Evolutionary conservation across 35 echinoderm and acorn worm species (phyloP), one percentile per base, ranked within the genome.

Genomic region (Strongylocentrotus purpuratus): DNA sequence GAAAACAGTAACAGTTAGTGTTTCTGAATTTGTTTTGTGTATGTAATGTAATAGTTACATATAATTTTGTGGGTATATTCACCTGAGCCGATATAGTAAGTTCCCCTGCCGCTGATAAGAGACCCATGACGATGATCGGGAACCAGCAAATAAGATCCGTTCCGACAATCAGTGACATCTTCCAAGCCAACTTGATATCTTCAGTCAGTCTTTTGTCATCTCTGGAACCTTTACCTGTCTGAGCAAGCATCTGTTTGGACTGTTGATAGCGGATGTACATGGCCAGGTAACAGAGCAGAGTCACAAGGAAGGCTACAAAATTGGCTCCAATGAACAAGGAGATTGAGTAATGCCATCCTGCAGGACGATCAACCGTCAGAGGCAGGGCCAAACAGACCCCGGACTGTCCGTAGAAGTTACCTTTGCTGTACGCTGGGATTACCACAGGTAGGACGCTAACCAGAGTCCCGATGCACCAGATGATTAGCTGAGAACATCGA

Each of bases 71-170:
- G 35, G 35, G 35, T 41, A 41, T 41, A 78, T 78, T 78, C 25
- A 93, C 91, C 91, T 93, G 46, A 50, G 91, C 91, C 28, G 91
- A 93, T 33, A 52, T 89, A 31, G 28, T 32, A 46, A 93, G 47
- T 50, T 93, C 58, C 18, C 91, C 86, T 41, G 86, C 31, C 9
- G 85, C 90, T 31, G 94, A 95, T 7, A 95, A 17, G 78, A 97
- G 90, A 5, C 94, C 94, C 94, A 97, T 95, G 32, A 97, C 88
- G 89, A 97, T 95, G 25, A 97, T 92, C 18, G 96, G 96, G 90
- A 97, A 48, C 96, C 96, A 97, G 85, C 96, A 97, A 0, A 93
- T 48, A 31, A 97, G 85, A 48, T 97, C 94, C 0, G 96, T 97
- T 18, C 89, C 71, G 4, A 97, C 96, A 25, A 97, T 95, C 12